Evolutionary conservation across 2,888 invertebrate species (phyloP).

Genomic region (Dione vanillae): DNA sequence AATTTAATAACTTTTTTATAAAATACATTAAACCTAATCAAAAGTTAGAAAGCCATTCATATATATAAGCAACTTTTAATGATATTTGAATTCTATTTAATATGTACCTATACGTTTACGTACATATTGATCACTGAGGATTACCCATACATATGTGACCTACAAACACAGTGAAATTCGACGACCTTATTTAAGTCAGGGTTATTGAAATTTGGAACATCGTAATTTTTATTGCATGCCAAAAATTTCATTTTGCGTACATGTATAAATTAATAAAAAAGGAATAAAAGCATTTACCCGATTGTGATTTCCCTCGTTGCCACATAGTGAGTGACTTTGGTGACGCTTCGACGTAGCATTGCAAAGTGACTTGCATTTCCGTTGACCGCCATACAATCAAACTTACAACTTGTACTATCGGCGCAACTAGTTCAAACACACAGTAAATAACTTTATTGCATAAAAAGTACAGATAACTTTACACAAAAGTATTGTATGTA

Average conservation of each 20-base stretch:
- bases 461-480: too few relatives aligned
- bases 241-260: background rate
- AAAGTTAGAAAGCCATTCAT: too few relatives aligned
- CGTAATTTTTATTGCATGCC: slow-evolving; percentile 9
- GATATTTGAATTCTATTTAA: background rate
- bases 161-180: slow-evolving; percentile 9
- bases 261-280: slow-evolving; percentile 12
- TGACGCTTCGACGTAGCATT: slow-evolving; percentile 94
- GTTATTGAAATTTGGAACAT: slow-evolving; percentile 17
- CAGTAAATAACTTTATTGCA: background rate
- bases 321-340: slow-evolving; percentile 94
- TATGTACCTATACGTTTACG: background rate
- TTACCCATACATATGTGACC: background rate
- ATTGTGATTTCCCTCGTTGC: slow-evolving; percentile 78
- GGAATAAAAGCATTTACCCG: slow-evolving; percentile 41
- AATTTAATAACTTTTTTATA: too few relatives aligned
- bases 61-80: too few relatives aligned
- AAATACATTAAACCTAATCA: too few relatives aligned
- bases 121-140: background rate
- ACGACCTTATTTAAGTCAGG: slow-evolving; percentile 2
- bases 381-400: slow-evolving; percentile 92
- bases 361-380: slow-evolving; percentile 91
- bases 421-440: slow-evolving; percentile 86
- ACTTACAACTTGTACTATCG: slow-evolving; percentile 91
- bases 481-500: too few relatives aligned